Evolutionary conservation across 2,797 vertebrate species (phyloP).

Genomic region (Uromys caudimaculatus): DNA sequence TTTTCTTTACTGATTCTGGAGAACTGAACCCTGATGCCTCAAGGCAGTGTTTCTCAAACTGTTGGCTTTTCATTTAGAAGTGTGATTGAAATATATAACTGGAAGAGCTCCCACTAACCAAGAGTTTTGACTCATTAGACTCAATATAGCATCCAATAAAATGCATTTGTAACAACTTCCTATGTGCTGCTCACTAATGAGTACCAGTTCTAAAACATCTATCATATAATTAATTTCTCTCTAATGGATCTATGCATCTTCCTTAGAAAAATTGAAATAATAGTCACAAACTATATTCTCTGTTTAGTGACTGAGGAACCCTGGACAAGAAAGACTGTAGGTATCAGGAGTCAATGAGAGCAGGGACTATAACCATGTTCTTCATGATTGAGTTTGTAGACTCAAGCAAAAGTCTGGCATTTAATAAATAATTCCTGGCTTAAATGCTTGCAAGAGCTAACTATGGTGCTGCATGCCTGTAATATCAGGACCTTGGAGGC

Average conservation of each 20-base stretch:
- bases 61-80: slow-evolving; percentile 36
- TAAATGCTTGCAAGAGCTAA: not conserved
- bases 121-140: slow-evolving; percentile 26
- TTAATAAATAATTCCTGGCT: slow-evolving; percentile 43
- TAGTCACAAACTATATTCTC: slow-evolving; percentile 44
- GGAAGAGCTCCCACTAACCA: not conserved
- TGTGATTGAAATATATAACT: slow-evolving; percentile 32
- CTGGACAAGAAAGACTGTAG: not conserved
- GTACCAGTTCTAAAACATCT: not conserved
- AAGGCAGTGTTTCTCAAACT: slow-evolving; percentile 24
- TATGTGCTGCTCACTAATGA: slow-evolving; percentile 33
- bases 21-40: slow-evolving; percentile 32
- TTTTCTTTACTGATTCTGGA: slow-evolving; percentile 24
- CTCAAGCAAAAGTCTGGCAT: not conserved
- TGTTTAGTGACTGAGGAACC: slow-evolving; percentile 17
- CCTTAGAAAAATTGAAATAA: slow-evolving; percentile 32
- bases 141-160: not conserved
- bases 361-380: not conserved
- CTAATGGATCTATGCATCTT: not conserved
- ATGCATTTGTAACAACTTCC: slow-evolving; percentile 45
- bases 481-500: not conserved
- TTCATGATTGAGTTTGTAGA: not conserved
- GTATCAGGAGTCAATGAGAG: not conserved
- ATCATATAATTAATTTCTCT: slow-evolving; percentile 25
- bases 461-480: not conserved